Conservation (phyloP, 1,140 invertebrate genomes). For the Megalonaias nervosa region DNA sequence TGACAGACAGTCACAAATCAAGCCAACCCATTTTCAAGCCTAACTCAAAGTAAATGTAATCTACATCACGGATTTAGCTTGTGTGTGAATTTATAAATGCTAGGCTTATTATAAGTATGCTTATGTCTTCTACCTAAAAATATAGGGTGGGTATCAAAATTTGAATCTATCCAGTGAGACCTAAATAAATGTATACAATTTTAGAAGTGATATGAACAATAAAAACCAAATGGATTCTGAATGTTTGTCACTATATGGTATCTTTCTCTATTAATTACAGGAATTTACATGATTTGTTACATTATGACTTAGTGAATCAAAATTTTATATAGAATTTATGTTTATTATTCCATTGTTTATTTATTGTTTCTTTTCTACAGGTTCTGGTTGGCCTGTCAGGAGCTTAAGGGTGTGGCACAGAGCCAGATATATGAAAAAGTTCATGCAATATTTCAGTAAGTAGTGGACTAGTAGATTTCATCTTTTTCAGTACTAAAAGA, state of each 20-base stretch:
- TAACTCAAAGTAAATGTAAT: too few species aligned
- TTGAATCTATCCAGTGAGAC: too few species aligned
- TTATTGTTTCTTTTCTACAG: conserved; percentile 73
- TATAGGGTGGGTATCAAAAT: too few species aligned
- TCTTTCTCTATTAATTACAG: background rate
- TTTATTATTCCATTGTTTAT: background rate
- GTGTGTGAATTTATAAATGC: too few species aligned
- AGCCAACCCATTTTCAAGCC: too few species aligned
- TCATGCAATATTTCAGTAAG: conserved; percentile 87
- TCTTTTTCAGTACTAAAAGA: too few species aligned
- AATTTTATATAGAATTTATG: background rate
- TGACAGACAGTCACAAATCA: too few species aligned
- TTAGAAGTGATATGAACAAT: too few species aligned
- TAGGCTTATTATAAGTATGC: too few species aligned
- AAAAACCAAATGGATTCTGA: background rate
- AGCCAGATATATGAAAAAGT: conserved; percentile 89
- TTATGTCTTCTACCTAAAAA: too few species aligned
- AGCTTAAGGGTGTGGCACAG: conserved; percentile 84
- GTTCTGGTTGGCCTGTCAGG: conserved; percentile 97
- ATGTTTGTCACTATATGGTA: background rate
- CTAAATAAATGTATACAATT: too few species aligned
- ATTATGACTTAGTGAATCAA: background rate
- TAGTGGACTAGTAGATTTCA: conserved; percentile 7
- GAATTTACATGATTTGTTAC: background rate
- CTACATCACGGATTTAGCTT: too few species aligned